Base-by-base conservation (phyloP, 2,113 vertebrate genomes). In the Podarcis muralis region DNA sequence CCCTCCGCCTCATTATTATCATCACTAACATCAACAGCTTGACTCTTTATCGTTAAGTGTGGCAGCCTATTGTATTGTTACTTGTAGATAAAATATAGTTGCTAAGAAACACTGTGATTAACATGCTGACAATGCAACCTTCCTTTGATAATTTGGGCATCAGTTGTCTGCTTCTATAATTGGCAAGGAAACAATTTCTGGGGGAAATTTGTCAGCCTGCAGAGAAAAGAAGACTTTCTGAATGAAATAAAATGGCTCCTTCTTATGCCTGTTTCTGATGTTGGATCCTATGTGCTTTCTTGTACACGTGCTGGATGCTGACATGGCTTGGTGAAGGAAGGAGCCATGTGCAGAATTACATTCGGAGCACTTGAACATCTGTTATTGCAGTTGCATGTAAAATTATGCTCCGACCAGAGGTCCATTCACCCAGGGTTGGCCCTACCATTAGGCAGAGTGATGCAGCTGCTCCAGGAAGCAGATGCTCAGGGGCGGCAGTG, bases 41-140 rank as follows among this genome's bases (percentile, higher is more conserved):
- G 81, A 65, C 87, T 83, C 77, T 20, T 53, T 23, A 72, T 92
- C 92, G 82, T 94, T 94, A 92, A 93, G 87, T 93, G 87, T 92
- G 93, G 89, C 89, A 92, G 43, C 71, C 89, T 94, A 95, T 92
- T 94, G 93, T 93, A 91, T 91, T 93, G 91, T 91, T 96, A 93
- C 91, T 86, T 92, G 93, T 95, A 95, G 95, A 96, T 94, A 95
- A 94, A 94, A 94, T 95, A 90, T 90, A 94, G 95, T 96, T 97
- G 96, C 96, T 97, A 97, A 95, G 97, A 92, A 96, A 96, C 95
- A 89, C 92, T 84, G 88, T 94, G 91, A 95, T 96, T 96, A 95
- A 92, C 92, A 93, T 95, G 93, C 96, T 95, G 92, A 95, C 91
- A 92, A 94, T 95, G 93, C 90, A 93, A 90, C 93, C 92, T 53